These are phyloP conservation scores for Hydrozoanthus tunicans DNA, from an alignment of 64 coral and sea anemone species.

Conservation along the genomic window DNA sequence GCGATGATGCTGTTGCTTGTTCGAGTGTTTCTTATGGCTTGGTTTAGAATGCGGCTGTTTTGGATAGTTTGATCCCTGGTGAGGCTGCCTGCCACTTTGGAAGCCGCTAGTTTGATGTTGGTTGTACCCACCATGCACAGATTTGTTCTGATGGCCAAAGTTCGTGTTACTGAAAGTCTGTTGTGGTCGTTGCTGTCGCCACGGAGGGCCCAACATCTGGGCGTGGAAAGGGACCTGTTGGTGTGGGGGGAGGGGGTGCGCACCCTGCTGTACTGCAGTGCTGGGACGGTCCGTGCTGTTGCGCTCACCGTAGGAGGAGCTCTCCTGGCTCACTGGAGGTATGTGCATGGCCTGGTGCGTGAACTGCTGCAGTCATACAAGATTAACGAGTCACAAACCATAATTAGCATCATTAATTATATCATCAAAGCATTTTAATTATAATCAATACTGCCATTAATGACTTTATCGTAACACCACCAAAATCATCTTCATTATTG, in stretches of 20 bases:
- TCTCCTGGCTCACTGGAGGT: conserved; percentile 31
- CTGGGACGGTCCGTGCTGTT: not conserved
- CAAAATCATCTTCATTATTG: too few species aligned
- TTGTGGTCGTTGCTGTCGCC: conserved; percentile 7
- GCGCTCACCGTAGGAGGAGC: conserved; percentile 13
- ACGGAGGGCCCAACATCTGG: not conserved
- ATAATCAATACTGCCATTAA: too few species aligned
- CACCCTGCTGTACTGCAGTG: conserved; percentile 34
- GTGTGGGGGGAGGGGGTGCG: conserved; percentile 21
- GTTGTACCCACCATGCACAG: conserved; percentile 1
- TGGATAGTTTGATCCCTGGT: conserved; percentile 13
- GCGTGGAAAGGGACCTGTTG: conserved; percentile 24
- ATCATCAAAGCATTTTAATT: too few species aligned
- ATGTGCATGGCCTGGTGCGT: conserved; percentile 43
- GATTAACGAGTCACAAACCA: not conserved
- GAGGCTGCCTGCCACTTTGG: conserved; percentile 29
- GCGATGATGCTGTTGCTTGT: conserved; percentile 49
- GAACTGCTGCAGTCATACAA: conserved; percentile 7
- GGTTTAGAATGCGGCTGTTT: conserved; percentile 25
- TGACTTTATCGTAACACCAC: too few species aligned
- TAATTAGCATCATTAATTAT: too few species aligned
- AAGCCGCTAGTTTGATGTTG: conserved; percentile 46
- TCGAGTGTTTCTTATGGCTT: conserved; percentile 44
- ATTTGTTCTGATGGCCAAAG: conserved; percentile 44
- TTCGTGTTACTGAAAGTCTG: conserved; percentile 1